These are phyloP conservation scores for Phoxinus dragarum DNA, from an alignment of 2,797 vertebrate species.

Conservation along the genomic window DNA sequence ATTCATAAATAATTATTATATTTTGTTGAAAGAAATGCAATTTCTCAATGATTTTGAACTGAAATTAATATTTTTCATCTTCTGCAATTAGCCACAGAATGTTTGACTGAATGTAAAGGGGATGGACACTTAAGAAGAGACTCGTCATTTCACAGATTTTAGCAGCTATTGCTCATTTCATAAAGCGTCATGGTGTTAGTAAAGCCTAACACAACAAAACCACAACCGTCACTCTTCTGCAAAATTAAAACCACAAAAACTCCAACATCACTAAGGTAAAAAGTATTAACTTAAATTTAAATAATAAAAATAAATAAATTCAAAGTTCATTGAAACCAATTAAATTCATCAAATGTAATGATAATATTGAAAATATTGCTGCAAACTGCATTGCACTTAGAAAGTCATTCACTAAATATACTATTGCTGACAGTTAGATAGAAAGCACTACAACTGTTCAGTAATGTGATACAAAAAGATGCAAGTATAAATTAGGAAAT, in stretches of 20 bases:
- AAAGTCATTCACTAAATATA: background rate
- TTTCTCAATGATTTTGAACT: background rate
- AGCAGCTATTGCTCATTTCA: background rate
- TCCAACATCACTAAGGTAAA: background rate
- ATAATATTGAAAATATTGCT: background rate
- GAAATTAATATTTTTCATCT: too few species aligned
- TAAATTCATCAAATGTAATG: background rate
- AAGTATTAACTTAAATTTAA: background rate
- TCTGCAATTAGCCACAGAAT: background rate
- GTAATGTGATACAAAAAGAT: background rate
- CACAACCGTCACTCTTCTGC: background rate
- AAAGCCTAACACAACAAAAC: background rate
- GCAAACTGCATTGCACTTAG: background rate
- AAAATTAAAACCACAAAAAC: background rate
- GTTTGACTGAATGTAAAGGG: background rate
- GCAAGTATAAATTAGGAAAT: background rate
- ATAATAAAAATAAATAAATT: background rate
- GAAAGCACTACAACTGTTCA: background rate
- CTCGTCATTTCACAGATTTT: background rate
- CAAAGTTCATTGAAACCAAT: background rate
- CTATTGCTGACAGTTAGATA: background rate
- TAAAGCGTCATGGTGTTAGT: background rate
- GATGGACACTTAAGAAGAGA: background rate
- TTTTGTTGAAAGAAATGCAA: too few species aligned
- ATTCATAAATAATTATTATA: too few species aligned